Conservation (phyloP, 1,140 invertebrate species). For the Planococcus citri region DNA sequence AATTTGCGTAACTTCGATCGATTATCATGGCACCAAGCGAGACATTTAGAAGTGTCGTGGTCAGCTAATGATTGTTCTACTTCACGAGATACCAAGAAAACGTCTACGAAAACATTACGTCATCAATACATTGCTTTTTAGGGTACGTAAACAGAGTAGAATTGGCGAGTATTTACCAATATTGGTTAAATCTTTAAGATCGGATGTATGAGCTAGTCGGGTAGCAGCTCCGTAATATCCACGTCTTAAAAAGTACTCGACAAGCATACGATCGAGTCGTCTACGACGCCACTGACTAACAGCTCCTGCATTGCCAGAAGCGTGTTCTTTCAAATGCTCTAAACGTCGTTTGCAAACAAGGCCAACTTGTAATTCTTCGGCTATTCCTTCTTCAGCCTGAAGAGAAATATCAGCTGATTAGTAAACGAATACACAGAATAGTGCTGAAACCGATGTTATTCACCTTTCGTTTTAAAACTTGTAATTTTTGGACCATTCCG, state of each 20-base stretch:
- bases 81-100: slow-evolving; percentile 79
- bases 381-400: slow-evolving; percentile 75
- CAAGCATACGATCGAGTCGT: slow-evolving; percentile 83
- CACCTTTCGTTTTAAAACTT: slow-evolving; percentile 79
- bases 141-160: slow-evolving; percentile 19
- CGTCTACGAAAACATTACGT: slow-evolving; percentile 42
- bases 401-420: slow-evolving; percentile 9
- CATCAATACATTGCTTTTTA: neutral
- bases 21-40: slow-evolving; percentile 97
- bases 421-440: neutral
- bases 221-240: slow-evolving; percentile 91
- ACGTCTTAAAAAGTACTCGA: slow-evolving; percentile 90
- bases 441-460: neutral
- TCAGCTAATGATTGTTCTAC: slow-evolving; percentile 65
- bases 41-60: slow-evolving; percentile 73
- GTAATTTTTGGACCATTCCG: slow-evolving; percentile 78
- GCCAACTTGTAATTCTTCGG: slow-evolving; percentile 77
- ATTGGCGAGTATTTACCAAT: too few species aligned
- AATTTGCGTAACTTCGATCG: slow-evolving; percentile 89
- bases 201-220: slow-evolving; percentile 65
- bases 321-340: slow-evolving; percentile 82
- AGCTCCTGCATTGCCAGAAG: slow-evolving; percentile 30
- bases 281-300: slow-evolving; percentile 67
- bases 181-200: slow-evolving; percentile 82
- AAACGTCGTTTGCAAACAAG: slow-evolving; percentile 74